Percentiles rank a stretch among this genome's conserved stretches.
Evolutionary conservation across 2,113 vertebrate species (phyloP).

Genomic region (Uropsilus gracilis): DNA sequence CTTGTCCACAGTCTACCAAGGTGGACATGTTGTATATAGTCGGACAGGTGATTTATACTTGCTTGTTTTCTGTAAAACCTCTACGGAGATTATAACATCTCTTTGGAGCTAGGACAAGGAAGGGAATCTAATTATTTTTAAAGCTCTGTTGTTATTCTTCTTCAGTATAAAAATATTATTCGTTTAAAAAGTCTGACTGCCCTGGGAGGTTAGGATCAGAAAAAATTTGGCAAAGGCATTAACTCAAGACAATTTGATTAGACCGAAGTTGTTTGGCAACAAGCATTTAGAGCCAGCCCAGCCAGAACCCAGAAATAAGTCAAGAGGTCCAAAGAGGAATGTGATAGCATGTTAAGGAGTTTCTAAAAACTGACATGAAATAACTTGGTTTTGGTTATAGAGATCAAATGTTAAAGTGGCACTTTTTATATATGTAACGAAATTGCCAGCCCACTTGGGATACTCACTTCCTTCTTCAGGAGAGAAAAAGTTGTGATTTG

Average conservation of each 20-base stretch:
- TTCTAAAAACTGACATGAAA: background rate
- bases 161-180: conserved; percentile 56
- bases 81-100: background rate
- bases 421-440: background rate
- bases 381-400: background rate
- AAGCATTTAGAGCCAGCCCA: background rate
- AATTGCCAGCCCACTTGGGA: background rate
- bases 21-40: background rate
- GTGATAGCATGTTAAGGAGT: background rate
- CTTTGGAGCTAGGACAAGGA: conserved; percentile 26
- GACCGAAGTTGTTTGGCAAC: background rate
- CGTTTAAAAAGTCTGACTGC: background rate
- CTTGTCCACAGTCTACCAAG: background rate
- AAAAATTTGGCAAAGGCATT: conserved; percentile 14
- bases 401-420: background rate
- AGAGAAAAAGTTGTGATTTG: background rate
- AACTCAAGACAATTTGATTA: background rate
- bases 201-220: background rate
- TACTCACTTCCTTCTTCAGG: background rate
- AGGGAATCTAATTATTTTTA: conserved; percentile 43
- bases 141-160: conserved; percentile 24
- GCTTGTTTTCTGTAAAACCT: conserved; percentile 41
- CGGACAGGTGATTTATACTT: conserved; percentile 33
- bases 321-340: background rate
- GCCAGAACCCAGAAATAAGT: background rate